phyloP scores from a whole-genome alignment of 92 coral and sea anemone species.

The Galaxea fascicularis region DNA sequence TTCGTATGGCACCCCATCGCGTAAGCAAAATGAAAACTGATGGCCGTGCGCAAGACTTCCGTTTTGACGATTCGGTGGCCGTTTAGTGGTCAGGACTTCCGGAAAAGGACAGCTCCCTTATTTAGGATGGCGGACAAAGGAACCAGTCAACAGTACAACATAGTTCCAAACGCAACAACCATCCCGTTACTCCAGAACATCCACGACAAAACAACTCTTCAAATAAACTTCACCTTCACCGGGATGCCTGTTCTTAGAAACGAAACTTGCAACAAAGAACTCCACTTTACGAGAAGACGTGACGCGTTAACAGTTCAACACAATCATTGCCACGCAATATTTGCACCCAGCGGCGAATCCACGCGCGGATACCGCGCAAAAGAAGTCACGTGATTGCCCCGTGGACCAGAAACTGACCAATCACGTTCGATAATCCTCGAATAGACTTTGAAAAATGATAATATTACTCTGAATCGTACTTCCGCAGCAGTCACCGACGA shows the following conservation, averaged over 20 bases:
- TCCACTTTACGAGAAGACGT: neutral
- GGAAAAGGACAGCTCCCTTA: neutral
- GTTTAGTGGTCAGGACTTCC: no score
- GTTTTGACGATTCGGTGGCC: neutral
- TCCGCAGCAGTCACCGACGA: slow-evolving; percentile 6
- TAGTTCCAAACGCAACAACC: neutral
- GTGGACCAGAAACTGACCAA: slow-evolving; percentile 35
- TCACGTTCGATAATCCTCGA: slow-evolving; percentile 31
- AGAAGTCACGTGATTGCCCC: slow-evolving; percentile 23
- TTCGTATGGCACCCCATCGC: neutral
- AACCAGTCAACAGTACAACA: neutral
- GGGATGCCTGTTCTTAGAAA: neutral
- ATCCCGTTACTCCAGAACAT: neutral
- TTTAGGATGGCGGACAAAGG: neutral
- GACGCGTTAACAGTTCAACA: neutral
- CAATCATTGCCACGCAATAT: slow-evolving; percentile 19
- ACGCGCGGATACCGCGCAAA: slow-evolving; percentile 57
- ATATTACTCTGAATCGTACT: slow-evolving; percentile 8
- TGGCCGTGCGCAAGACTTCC: neutral
- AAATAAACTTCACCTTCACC: neutral
- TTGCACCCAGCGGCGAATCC: neutral
- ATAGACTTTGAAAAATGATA: slow-evolving; percentile 35
- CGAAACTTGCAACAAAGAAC: neutral
- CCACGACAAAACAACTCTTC: neutral
- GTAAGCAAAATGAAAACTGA: neutral